Percentiles rank a stretch among this genome's conserved stretches.
phyloP scores from a whole-genome alignment of 2,888 invertebrate species.

The Lissonota sp. region DNA sequence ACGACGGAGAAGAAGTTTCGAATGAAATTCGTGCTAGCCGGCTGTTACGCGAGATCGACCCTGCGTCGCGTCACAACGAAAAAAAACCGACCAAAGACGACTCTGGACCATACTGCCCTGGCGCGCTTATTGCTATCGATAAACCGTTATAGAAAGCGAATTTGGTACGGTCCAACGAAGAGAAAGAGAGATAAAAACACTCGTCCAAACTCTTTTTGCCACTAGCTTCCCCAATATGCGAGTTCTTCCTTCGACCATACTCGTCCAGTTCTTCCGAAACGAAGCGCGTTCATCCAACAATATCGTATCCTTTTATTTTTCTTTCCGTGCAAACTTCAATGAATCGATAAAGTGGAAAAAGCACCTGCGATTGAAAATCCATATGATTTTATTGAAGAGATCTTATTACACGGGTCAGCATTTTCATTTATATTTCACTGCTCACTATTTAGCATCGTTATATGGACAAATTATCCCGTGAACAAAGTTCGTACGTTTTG shows the following conservation, averaged over 20 bases:
- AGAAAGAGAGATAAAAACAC: constrained; percentile 23
- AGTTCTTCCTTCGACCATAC: constrained; percentile 19
- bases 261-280: constrained; percentile 12
- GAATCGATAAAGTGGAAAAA: too few relatives aligned
- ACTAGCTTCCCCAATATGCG: constrained; percentile 26
- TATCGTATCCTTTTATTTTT: too few relatives aligned
- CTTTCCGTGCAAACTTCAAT: too few relatives aligned
- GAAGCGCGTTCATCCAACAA: constrained; percentile 2
- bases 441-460: too few relatives aligned
- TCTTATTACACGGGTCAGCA: too few relatives aligned
- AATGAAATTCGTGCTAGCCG: constrained; percentile 55
- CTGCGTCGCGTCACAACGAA: constrained; percentile 38
- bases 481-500: too few relatives aligned
- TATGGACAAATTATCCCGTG: too few relatives aligned
- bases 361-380: too few relatives aligned
- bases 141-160: constrained; percentile 71
- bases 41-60: constrained; percentile 58
- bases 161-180: constrained; percentile 28
- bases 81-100: constrained; percentile 43
- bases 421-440: too few relatives aligned
- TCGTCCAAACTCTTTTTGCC: constrained; percentile 27
- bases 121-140: constrained; percentile 77
- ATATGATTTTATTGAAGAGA: too few relatives aligned
- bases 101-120: constrained; percentile 46
- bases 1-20: constrained; percentile 52